Conservation (phyloP, 2,888 invertebrate species). For the Malthinus flaveolus region DNA sequence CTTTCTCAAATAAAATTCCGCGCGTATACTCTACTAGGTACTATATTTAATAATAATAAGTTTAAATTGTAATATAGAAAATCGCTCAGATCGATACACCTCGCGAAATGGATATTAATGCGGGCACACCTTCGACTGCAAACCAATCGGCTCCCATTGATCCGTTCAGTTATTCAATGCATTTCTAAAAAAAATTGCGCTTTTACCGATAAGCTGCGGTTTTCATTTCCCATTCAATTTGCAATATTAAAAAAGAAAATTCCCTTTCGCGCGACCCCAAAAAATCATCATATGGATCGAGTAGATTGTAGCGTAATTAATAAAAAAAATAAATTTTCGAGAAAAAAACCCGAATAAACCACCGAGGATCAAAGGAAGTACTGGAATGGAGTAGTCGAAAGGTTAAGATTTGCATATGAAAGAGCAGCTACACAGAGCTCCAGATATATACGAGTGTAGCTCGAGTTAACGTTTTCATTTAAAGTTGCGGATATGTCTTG, state of each 20-base stretch:
- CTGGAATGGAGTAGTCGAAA: constrained; percentile 20
- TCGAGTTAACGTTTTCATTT: constrained; percentile 21
- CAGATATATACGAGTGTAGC: constrained; percentile 21
- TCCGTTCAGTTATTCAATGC: constrained; percentile 38
- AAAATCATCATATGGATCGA: no score
- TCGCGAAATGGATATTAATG: constrained; percentile 44
- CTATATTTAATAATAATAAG: constrained; percentile 36
- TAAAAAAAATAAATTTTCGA: constrained; percentile 10
- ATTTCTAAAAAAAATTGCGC: constrained; percentile 22
- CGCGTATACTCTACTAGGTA: no score
- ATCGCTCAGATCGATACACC: constrained; percentile 46
- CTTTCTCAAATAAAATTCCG: constrained; percentile 2
- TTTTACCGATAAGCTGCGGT: constrained; percentile 28
- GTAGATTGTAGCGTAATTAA: neutral
- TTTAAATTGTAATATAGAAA: constrained; percentile 45
- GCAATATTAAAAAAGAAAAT: no score
- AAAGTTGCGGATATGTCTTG: constrained; percentile 21
- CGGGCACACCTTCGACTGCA: constrained; percentile 39
- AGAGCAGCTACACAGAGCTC: constrained; percentile 15
- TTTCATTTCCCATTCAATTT: constrained; percentile 28
- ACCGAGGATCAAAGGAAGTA: constrained; percentile 10
- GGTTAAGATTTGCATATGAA: constrained; percentile 26
- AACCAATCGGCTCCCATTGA: constrained; percentile 44
- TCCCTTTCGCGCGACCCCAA: no score
- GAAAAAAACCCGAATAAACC: constrained; percentile 13